These are phyloP conservation scores for Microtus pennsylvanicus DNA, from an alignment of 2,113 vertebrate genomes.

Conservation along the genomic window DNA sequence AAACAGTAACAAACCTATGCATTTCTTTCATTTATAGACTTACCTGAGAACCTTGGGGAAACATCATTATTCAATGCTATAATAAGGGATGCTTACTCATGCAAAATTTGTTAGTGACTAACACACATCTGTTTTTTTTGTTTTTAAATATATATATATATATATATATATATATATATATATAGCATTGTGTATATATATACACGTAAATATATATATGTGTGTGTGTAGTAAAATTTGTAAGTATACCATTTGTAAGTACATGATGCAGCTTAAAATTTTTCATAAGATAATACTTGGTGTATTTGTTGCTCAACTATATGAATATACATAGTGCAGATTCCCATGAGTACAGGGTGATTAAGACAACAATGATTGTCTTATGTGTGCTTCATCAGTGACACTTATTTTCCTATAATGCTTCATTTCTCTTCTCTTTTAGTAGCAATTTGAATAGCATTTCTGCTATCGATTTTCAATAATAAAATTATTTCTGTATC, in stretches of 20 bases:
- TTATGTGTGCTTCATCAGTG: too few species aligned
- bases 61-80: background rate
- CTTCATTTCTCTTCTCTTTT: background rate
- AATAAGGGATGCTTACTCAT: background rate
- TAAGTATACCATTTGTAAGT: too few species aligned
- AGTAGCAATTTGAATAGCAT: background rate
- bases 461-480: background rate
- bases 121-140: background rate
- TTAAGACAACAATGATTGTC: background rate
- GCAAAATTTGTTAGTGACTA: background rate
- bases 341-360: rapidly evolving
- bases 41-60: background rate
- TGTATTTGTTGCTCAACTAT: background rate
- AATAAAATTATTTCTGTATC: background rate
- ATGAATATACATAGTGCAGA: background rate
- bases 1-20: background rate
- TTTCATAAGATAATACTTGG: background rate
- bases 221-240: too few species aligned
- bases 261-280: background rate
- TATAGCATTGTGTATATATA: too few species aligned
- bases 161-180: too few species aligned
- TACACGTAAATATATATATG: too few species aligned
- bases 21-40: background rate
- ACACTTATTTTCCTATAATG: background rate
- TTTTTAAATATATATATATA: too few species aligned